Base-by-base conservation (phyloP, 2,888 invertebrate species). In the Lasioglossum villosulum region DNA sequence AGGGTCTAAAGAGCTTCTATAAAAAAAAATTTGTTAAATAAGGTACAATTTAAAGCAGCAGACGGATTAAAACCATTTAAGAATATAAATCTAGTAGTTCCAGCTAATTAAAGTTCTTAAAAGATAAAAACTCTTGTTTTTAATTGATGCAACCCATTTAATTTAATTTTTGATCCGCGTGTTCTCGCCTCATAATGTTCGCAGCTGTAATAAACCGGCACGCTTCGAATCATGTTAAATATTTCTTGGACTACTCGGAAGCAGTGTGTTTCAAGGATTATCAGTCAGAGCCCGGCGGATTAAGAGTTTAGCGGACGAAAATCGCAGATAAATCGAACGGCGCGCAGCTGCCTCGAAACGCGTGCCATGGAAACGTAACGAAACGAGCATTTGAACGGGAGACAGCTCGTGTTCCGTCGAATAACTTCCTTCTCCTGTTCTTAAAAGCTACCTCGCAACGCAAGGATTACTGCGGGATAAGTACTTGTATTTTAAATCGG, bases 401-500 rank as follows among this genome's bases (percentile, higher is more conserved):
- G 63, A 63, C 63, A 63, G 30, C 14, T 30, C 30, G 63, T 63
- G 48, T 37, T 34, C 45, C 34, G 73, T 42, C 8, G 72, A 56
- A 34, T 52, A 42, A 68, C 45, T 37, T 52, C 34, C 12, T 68
- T 10, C 39, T 30, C 39, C 39, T 23, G 45, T 27, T 75, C 66
- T 39, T 42, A 42, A 48, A 78, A 4, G 37, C 30, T 27, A 34
- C 45, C 5, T 45, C 63, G 63, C 16, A 8, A 77, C 74, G 45
- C 78, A 42, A 19, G 37, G 37, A 80, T 78, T 63, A 72, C 34
- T 39, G 34, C 27, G 16, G n/a, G 45, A 23, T 66, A 70, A 68
- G 79, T 37, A n/a, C 45, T 30, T 74, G 73, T 79, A 82, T 68
- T 79, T 82, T 16, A 56, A 79, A 72, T 68, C 37, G 37, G 37